Conservation (phyloP, 2,797 vertebrate species). For the Miichthys miiuy region DNA sequence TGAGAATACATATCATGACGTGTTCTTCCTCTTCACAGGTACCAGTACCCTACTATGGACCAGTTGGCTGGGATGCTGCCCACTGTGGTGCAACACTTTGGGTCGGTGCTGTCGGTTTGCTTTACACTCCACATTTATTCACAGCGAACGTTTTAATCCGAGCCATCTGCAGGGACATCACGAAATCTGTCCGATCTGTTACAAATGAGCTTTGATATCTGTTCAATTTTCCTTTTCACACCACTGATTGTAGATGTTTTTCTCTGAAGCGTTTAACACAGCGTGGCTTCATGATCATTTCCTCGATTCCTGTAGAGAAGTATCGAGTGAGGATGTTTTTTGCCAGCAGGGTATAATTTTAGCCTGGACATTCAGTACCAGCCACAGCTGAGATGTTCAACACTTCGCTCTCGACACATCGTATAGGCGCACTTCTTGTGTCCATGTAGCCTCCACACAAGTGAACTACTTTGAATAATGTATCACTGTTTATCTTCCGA, state of each 20-base stretch:
- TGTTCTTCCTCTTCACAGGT: slow-evolving; percentile 81
- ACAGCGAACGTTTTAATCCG: not conserved
- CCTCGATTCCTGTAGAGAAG: not conserved
- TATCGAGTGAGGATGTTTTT: not conserved
- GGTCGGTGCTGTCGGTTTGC: slow-evolving; percentile 79
- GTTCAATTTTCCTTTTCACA: not conserved
- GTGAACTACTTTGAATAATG: not conserved
- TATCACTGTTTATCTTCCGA: not conserved
- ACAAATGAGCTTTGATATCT: not conserved
- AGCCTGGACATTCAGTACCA: slow-evolving; percentile 22
- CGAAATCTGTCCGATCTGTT: not conserved
- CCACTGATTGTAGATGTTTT: not conserved
- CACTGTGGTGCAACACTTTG: slow-evolving; percentile 96
- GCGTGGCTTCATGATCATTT: not conserved
- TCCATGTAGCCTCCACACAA: not conserved
- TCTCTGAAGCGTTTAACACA: not conserved
- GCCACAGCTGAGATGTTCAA: slow-evolving; percentile 11
- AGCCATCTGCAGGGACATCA: not conserved
- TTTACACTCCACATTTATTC: not conserved
- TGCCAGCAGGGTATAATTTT: slow-evolving; percentile 21
- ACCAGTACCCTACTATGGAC: slow-evolving; percentile 98
- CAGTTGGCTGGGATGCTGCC: slow-evolving; percentile 96
- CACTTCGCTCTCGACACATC: not conserved
- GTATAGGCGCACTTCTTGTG: not conserved
- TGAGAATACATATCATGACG: not conserved